These are phyloP conservation scores for Homalodisca vitripennis DNA, from an alignment of 1,140 invertebrate species.

Conservation along the genomic window DNA sequence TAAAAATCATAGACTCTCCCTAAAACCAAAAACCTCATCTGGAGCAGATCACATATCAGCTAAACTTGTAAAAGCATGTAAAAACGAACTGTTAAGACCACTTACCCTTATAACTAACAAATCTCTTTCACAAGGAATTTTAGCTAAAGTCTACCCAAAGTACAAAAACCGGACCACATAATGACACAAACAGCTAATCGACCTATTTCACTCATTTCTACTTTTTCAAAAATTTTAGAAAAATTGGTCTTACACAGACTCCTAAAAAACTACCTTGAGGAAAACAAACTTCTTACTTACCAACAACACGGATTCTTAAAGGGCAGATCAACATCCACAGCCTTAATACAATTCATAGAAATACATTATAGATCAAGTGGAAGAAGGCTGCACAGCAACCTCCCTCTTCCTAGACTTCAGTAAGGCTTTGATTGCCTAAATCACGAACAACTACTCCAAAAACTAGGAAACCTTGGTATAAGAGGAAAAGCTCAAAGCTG, in stretches of 20 bases:
- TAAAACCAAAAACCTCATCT: background rate
- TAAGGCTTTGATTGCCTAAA: background rate
- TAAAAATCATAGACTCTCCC: too few species aligned
- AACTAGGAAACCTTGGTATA: background rate
- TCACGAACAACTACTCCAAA: background rate
- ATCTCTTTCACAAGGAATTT: background rate
- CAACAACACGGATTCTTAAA: background rate
- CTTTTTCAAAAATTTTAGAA: background rate
- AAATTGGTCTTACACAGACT: background rate
- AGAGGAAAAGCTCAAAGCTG: background rate
- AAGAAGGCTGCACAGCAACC: background rate
- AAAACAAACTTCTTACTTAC: background rate
- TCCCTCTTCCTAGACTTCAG: background rate
- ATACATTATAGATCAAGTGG: background rate
- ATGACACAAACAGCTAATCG: background rate
- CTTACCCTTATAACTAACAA: background rate
- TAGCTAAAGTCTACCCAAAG: background rate
- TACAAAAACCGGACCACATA: background rate
- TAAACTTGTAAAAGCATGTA: background rate
- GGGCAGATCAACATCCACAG: background rate
- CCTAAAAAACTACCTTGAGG: background rate
- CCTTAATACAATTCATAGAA: background rate
- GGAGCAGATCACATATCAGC: background rate
- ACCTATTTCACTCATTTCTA: background rate
- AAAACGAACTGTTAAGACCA: background rate